Percentiles rank a stretch among this genome's conserved stretches.
Evolutionary conservation across 2,888 invertebrate species (phyloP).

Genomic region (Gasteruption jaculator): DNA sequence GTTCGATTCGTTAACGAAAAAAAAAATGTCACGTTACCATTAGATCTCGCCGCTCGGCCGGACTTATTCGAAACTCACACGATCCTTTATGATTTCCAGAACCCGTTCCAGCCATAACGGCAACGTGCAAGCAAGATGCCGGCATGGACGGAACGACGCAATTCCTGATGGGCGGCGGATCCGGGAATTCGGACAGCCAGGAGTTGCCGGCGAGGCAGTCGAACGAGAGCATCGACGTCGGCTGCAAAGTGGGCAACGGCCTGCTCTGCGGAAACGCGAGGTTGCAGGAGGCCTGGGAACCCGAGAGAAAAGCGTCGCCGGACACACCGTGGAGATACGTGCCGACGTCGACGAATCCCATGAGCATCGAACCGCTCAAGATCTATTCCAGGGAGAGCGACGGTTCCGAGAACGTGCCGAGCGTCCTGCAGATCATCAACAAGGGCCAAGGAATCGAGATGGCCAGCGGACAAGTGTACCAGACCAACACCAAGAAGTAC

Average conservation of each 20-base stretch:
- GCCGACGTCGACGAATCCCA: slow-evolving; percentile 37
- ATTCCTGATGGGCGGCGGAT: slow-evolving; percentile 34
- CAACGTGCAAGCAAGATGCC: slow-evolving; percentile 24
- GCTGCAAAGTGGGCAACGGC: slow-evolving; percentile 44
- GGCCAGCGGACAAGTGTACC: slow-evolving; percentile 41
- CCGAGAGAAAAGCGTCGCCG: slow-evolving; percentile 45
- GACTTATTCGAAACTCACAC: no score
- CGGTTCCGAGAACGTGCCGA: slow-evolving; percentile 38
- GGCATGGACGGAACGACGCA: slow-evolving; percentile 33
- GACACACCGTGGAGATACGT: slow-evolving; percentile 49
- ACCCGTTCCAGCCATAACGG: slow-evolving; percentile 26
- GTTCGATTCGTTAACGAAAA: no score
- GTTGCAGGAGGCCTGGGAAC: slow-evolving; percentile 49
- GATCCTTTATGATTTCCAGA: slow-evolving; percentile 21
- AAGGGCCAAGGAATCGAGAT: slow-evolving; percentile 44
- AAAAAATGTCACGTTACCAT: no score
- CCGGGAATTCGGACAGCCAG: slow-evolving; percentile 36
- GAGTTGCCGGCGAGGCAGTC: slow-evolving; percentile 34
- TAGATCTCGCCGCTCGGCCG: no score
- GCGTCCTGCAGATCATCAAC: slow-evolving; percentile 45
- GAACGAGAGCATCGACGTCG: slow-evolving; percentile 32
- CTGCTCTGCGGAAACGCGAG: slow-evolving; percentile 46
- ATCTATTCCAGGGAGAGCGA: slow-evolving; percentile 35
- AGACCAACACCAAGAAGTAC: slow-evolving; percentile 43
- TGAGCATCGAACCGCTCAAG: slow-evolving; percentile 41